Base-by-base conservation (phyloP, 2,797 vertebrate genomes). In the Labeo calbasu region DNA sequence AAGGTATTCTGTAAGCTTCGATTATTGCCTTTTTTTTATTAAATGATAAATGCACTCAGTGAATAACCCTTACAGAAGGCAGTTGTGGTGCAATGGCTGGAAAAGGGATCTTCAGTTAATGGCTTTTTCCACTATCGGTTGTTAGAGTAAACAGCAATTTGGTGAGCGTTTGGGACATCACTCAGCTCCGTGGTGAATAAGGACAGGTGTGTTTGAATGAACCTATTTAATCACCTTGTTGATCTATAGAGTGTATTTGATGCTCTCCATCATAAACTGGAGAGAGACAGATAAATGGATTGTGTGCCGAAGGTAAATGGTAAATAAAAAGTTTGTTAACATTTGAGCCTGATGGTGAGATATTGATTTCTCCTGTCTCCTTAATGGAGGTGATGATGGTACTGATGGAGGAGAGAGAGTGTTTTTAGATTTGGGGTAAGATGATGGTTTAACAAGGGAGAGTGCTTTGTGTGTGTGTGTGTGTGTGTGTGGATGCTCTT, bases 261-360 rank as follows among this genome's bases (percentile, higher is more conserved):
- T 75, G 83, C 85, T 81, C 69, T 70, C 84, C 79, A 89, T 86
- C 86, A 89, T 89, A 88, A 90, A 88, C 89, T 81, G 87, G 76
- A 81, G 80, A 84, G 78, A 84, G 85, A 73, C 76, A 84, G 79
- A 83, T 84, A 83, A 89, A 86, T 84, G 50, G 87, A 86, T 79
- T 77, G 83, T 77, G 77, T 73, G 84, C 84, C 32, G 77, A 86
- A 85, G 79, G 82, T 87, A 86, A 89, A 86, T 82, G 88, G 84
- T 86, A 85, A 87, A 87, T 89, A 89, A 87, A 65, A 88, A 87
- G 86, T 88, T 88, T 88, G 85, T 86, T 87, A 88, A 88, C 84
- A 85, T 87, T 88, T 84, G 86, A 83, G 85, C 55, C 55, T 88
- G 86, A 88, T 88, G 86, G 88, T 83, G 85, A 86, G 81, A 83